Conservation (phyloP, 2,797 vertebrate species). For the Notoglanidium macrostoma region DNA sequence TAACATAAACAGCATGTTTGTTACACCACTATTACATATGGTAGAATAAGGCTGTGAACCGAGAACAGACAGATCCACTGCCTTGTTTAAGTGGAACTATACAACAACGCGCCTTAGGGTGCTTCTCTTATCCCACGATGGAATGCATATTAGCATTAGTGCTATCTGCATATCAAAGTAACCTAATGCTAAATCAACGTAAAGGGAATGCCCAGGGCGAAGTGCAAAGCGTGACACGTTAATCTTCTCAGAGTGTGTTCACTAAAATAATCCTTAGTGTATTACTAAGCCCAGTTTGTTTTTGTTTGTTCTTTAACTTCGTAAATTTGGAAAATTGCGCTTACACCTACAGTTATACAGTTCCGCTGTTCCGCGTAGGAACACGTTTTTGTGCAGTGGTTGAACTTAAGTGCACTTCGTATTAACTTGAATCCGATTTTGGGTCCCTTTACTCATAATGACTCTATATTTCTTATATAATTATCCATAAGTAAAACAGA, state of each 20-base stretch:
- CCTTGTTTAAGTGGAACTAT: slow-evolving; percentile 35
- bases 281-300: neutral
- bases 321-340: neutral
- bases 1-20: neutral
- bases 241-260: slow-evolving; percentile 69
- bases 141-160: slow-evolving; percentile 38
- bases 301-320: neutral
- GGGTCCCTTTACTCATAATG: neutral
- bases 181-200: slow-evolving; percentile 52
- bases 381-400: neutral
- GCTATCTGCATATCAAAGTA: slow-evolving; percentile 69
- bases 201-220: slow-evolving; percentile 62
- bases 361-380: neutral
- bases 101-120: slow-evolving; percentile 36
- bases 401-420: neutral
- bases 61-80: neutral
- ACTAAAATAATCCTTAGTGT: slow-evolving; percentile 35
- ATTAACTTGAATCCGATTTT: neutral
- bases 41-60: neutral
- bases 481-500: neutral
- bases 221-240: slow-evolving; percentile 66
- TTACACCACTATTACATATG: neutral
- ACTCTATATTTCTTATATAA: neutral
- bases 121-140: neutral
- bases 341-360: too few species aligned